These are phyloP conservation scores for Epizoanthus rinbou DNA, from an alignment of 92 coral and sea anemone species.

Conservation along the genomic window DNA sequence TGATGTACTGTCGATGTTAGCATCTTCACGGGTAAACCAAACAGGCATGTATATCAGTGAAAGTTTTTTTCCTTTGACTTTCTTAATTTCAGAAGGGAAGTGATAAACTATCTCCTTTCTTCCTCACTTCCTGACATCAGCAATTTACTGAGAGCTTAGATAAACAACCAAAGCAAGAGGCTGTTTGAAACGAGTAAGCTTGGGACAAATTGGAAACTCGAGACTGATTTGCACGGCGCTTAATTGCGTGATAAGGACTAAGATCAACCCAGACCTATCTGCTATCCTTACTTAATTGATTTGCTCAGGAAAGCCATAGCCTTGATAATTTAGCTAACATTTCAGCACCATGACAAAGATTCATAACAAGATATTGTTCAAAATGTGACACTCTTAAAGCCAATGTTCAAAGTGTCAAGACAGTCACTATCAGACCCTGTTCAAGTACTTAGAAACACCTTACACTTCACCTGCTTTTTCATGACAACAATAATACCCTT, in stretches of 20 bases:
- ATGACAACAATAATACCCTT: constrained; percentile 87
- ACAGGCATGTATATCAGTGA: constrained; percentile 13
- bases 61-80: constrained; percentile 22
- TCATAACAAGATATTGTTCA: constrained; percentile 70
- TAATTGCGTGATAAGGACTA: constrained; percentile 58
- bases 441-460: constrained; percentile 91
- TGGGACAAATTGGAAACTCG: constrained; percentile 65
- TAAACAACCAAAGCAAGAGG: constrained; percentile 29
- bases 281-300: constrained; percentile 67
- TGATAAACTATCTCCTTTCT: constrained; percentile 35
- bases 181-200: constrained; percentile 38
- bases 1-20: not conserved
- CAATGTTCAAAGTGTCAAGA: constrained; percentile 64
- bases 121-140: constrained; percentile 42
- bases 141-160: constrained; percentile 23
- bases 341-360: constrained; percentile 71
- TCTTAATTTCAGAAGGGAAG: constrained; percentile 6
- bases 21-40: constrained; percentile 16
- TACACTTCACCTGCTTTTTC: constrained; percentile 92
- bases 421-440: constrained; percentile 88
- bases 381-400: constrained; percentile 82
- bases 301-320: constrained; percentile 64
- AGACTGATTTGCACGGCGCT: constrained; percentile 51
- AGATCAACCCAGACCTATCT: constrained; percentile 60
- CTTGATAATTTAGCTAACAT: constrained; percentile 61